phyloP scores from a whole-genome alignment of 2,888 invertebrate species.

The Rhagonycha fulva region DNA sequence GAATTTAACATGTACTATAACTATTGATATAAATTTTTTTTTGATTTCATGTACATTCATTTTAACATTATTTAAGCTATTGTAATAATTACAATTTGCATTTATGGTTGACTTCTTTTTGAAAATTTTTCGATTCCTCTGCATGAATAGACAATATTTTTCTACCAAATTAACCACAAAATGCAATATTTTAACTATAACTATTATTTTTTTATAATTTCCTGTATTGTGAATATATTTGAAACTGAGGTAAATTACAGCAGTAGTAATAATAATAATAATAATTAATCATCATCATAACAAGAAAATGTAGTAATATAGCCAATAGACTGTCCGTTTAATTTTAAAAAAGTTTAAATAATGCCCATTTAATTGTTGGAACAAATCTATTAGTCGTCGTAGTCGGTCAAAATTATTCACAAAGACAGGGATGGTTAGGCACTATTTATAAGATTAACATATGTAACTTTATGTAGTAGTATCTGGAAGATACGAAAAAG shows the following conservation, averaged over 20 bases:
- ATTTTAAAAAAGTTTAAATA: neutral
- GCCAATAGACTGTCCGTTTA: neutral
- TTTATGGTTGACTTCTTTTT: slow-evolving; percentile 40
- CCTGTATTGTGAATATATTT: slow-evolving; percentile 43
- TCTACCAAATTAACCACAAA: slow-evolving; percentile 45
- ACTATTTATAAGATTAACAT: slow-evolving; percentile 48
- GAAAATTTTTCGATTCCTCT: neutral
- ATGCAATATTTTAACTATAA: slow-evolving; percentile 51
- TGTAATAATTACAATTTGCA: slow-evolving; percentile 38
- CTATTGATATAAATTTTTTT: slow-evolving; percentile 42
- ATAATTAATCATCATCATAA: slow-evolving; percentile 5
- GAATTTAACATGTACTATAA: slow-evolving; percentile 46
- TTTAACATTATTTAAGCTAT: slow-evolving; percentile 42
- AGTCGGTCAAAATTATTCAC: slow-evolving; percentile 33
- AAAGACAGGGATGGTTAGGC: slow-evolving; percentile 45
- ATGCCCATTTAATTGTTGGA: slow-evolving; percentile 1
- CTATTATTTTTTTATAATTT: slow-evolving; percentile 43
- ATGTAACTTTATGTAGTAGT: slow-evolving; percentile 33
- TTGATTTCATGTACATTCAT: slow-evolving; percentile 48
- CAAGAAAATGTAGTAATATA: neutral
- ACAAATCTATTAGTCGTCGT: neutral
- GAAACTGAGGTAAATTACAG: slow-evolving; percentile 30
- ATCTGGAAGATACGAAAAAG: slow-evolving; percentile 27
- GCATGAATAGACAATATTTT: slow-evolving; percentile 40
- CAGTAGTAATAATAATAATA: slow-evolving; percentile 13